Evolutionary conservation across 92 coral and sea anemone species (phyloP).

Genomic region (Siderastrea radians): DNA sequence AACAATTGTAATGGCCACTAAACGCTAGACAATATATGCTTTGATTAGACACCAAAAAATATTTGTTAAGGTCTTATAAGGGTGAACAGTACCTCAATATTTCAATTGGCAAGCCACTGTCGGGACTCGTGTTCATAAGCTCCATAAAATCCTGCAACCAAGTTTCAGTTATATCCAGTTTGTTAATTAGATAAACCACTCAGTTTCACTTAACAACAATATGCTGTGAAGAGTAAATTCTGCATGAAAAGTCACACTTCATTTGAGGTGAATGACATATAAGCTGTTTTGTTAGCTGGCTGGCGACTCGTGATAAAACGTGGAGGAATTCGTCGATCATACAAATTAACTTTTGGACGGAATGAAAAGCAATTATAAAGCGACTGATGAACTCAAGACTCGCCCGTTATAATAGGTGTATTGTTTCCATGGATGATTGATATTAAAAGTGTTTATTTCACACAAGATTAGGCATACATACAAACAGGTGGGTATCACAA

Average conservation of each 20-base stretch:
- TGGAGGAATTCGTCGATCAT: not conserved
- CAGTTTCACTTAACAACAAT: not conserved
- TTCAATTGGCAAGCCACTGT: constrained; percentile 79
- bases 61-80: not conserved
- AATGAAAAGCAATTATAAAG: not conserved
- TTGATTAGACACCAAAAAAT: not conserved
- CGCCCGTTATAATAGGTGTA: not conserved
- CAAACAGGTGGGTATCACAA: not conserved
- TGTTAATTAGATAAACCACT: not conserved
- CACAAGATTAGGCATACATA: not conserved
- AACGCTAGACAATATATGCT: too few relatives aligned
- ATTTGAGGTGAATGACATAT: not conserved
- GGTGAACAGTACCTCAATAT: constrained; percentile 64
- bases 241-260: not conserved
- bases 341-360: not conserved
- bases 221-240: not conserved
- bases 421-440: constrained; percentile 1
- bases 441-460: not conserved
- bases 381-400: not conserved
- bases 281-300: not conserved
- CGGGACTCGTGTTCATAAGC: constrained; percentile 81
- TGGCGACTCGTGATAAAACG: not conserved
- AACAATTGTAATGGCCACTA: too few relatives aligned
- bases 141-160: constrained; percentile 83
- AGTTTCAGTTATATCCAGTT: not conserved